Conservation (phyloP, 2,797 vertebrate species). For the Leuciscus waleckii region DNA sequence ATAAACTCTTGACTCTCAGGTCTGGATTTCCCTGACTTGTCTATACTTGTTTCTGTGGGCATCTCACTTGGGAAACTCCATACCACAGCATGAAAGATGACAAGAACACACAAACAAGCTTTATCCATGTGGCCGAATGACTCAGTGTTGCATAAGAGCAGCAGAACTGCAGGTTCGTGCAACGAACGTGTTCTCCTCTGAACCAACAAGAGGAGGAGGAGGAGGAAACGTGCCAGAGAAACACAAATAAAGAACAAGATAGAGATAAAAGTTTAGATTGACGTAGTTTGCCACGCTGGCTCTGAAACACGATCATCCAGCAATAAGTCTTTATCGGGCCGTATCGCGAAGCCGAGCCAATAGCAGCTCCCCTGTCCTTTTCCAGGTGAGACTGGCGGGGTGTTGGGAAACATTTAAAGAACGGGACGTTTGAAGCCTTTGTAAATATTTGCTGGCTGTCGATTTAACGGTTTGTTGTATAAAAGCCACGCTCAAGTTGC, state of each 20-base stretch:
- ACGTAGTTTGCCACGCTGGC: slow-evolving; percentile 73
- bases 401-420: slow-evolving; percentile 53
- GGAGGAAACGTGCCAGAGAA: slow-evolving; percentile 34
- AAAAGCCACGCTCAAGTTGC: slow-evolving; percentile 26
- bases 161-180: slow-evolving; percentile 66
- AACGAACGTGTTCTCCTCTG: slow-evolving; percentile 61
- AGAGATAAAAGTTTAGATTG: slow-evolving; percentile 65
- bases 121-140: slow-evolving; percentile 62
- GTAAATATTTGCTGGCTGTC: slow-evolving; percentile 71
- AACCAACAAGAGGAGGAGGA: slow-evolving; percentile 15
- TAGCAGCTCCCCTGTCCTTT: slow-evolving; percentile 55
- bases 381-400: slow-evolving; percentile 57
- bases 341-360: slow-evolving; percentile 58
- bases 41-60: slow-evolving; percentile 33
- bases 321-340: slow-evolving; percentile 70
- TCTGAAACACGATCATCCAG: slow-evolving; percentile 69
- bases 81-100: slow-evolving; percentile 64
- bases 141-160: slow-evolving; percentile 47
- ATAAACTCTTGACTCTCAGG: neutral
- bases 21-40: slow-evolving; percentile 42
- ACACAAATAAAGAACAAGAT: slow-evolving; percentile 48
- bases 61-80: slow-evolving; percentile 49
- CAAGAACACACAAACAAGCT: slow-evolving; percentile 60
- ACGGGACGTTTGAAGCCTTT: slow-evolving; percentile 64
- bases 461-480: slow-evolving; percentile 63